Percentiles rank a stretch among this genome's conserved stretches.
These are phyloP conservation scores for Athene cunicularia DNA, from an alignment of 2,113 vertebrate species.

Conservation along the genomic window DNA sequence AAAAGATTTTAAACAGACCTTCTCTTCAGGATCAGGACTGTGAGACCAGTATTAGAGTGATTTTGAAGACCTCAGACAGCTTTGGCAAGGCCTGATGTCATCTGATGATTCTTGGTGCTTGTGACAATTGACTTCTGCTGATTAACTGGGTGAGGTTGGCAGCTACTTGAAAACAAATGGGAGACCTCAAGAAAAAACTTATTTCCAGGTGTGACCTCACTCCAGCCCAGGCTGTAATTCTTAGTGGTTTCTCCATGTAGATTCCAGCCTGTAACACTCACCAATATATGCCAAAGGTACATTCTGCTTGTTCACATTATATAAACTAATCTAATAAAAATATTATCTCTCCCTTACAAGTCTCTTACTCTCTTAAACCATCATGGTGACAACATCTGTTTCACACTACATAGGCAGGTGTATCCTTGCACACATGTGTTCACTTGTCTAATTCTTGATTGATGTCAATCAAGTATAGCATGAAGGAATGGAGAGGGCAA, in stretches of 20 bases:
- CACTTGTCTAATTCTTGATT: not conserved
- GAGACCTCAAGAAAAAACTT: not conserved
- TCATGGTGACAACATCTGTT: not conserved
- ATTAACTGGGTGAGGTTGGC: not conserved
- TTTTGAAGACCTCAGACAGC: rapidly evolving
- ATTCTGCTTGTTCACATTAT: not conserved
- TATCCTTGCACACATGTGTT: not conserved
- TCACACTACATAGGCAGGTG: not conserved
- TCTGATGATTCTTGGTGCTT: not conserved
- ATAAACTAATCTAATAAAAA: not conserved
- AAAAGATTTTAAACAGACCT: not conserved
- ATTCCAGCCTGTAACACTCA: not conserved
- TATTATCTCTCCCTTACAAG: not conserved
- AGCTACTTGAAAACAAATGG: not conserved
- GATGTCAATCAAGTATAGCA: not conserved
- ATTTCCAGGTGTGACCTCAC: not conserved
- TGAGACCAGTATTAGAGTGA: not conserved
- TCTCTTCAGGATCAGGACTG: not conserved
- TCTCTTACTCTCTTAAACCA: not conserved
- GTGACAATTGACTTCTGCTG: not conserved
- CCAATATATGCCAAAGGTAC: not conserved
- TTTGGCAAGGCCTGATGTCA: not conserved
- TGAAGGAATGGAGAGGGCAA: not conserved
- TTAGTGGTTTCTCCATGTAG: not conserved
- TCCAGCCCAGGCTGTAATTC: not conserved